Percentiles rank a stretch among this genome's conserved stretches.
phyloP scores from a whole-genome alignment of 2,888 invertebrate genomes.

The Calameuta idolon region DNA sequence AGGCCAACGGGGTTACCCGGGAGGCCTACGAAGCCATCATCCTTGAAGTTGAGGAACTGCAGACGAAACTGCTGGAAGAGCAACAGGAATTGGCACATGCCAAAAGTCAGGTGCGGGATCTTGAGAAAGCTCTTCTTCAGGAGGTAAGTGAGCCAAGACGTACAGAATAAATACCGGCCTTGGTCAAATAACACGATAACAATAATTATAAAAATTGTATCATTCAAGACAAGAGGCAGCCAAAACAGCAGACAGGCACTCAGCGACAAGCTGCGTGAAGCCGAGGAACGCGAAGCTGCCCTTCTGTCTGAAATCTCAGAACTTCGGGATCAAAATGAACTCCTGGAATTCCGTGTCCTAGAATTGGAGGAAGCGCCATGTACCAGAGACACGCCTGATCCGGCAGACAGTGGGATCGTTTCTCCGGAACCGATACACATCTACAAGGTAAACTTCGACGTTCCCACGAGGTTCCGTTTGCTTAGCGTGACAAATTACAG shows the following conservation, averaged over 20 bases:
- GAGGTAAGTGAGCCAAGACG: conserved; percentile 54
- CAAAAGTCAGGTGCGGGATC: conserved; percentile 68
- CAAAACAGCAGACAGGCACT: conserved; percentile 58
- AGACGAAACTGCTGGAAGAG: conserved; percentile 55
- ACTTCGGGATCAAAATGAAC: conserved; percentile 82
- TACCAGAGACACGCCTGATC: conserved; percentile 47
- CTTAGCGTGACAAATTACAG: not conserved
- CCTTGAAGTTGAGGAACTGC: conserved; percentile 52
- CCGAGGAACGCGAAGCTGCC: conserved; percentile 70
- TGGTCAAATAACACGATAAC: not conserved
- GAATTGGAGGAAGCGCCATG: conserved; percentile 76
- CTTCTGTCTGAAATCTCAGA: conserved; percentile 78
- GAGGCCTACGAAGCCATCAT: conserved; percentile 65
- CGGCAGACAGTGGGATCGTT: conserved; percentile 53
- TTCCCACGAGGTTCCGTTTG: not conserved
- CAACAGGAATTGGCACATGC: conserved; percentile 68
- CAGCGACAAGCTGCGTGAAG: conserved; percentile 65
- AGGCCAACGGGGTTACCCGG: conserved; percentile 46
- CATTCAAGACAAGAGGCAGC: conserved; percentile 53
- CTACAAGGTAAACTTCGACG: conserved; percentile 42
- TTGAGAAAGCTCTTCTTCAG: conserved; percentile 67
- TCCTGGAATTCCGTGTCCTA: conserved; percentile 82
- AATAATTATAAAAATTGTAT: not conserved
- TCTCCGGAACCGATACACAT: conserved; percentile 70
- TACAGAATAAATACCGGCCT: not conserved